Evolutionary conservation across 2,888 invertebrate species (phyloP).

Genomic region (Dendrolimus houi): DNA sequence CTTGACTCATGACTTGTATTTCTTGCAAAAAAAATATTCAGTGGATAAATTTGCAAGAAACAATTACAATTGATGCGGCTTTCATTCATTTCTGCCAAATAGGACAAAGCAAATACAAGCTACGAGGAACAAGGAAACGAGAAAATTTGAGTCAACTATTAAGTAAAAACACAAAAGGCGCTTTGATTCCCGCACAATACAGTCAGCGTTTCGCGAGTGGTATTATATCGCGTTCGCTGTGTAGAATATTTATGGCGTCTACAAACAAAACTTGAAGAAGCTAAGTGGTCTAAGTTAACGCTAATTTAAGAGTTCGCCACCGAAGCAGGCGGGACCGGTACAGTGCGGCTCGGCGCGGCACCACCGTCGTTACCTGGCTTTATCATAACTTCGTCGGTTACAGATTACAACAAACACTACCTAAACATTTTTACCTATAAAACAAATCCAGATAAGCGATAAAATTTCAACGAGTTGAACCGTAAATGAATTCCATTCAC

Average conservation of each 20-base stretch:
- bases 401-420: constrained; percentile 12
- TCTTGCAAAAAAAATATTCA: neutral
- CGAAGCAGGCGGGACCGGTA: constrained; percentile 24
- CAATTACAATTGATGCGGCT: neutral
- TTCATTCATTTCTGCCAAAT: too few species aligned
- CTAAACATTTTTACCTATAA: neutral
- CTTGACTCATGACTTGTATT: neutral
- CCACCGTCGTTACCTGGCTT: constrained; percentile 47
- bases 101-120: constrained; percentile 1
- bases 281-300: constrained; percentile 69
- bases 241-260: constrained; percentile 65
- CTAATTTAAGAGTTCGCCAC: constrained; percentile 69
- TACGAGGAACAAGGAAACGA: constrained; percentile 19
- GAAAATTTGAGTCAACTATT: constrained; percentile 33
- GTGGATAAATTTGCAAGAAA: neutral
- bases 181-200: constrained; percentile 49
- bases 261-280: constrained; percentile 70
- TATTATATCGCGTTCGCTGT: constrained; percentile 49
- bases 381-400: constrained; percentile 61
- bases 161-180: constrained; percentile 36
- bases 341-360: constrained; percentile 26
- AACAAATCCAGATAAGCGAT: neutral
- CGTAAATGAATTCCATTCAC: neutral
- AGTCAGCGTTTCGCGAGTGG: constrained; percentile 32
- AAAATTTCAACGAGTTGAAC: neutral